Evolutionary conservation across 2,797 vertebrate species (phyloP).

Genomic region (Microctenopoma stevenorrisi): DNA sequence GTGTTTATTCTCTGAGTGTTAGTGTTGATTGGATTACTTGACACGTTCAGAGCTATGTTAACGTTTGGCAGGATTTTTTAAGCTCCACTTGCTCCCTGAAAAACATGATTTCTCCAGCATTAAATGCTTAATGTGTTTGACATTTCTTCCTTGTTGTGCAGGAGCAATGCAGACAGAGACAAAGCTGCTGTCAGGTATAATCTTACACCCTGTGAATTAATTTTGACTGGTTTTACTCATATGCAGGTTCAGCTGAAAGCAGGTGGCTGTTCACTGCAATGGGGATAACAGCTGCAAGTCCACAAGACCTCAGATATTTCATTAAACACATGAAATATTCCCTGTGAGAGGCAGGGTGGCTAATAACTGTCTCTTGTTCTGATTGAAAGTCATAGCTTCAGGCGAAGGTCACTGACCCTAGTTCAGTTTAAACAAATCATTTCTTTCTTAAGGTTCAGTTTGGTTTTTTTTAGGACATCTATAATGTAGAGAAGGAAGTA

Average conservation of each 20-base stretch:
- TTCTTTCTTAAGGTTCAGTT: conserved; percentile 19
- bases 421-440: conserved; percentile 19
- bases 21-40: conserved; percentile 47
- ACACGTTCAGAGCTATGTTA: conserved; percentile 21
- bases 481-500: conserved; percentile 21
- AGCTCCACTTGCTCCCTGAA: conserved; percentile 4
- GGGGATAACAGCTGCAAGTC: conserved; percentile 20
- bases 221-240: conserved; percentile 48
- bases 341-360: conserved; percentile 27
- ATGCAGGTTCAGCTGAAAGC: conserved; percentile 38
- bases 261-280: conserved; percentile 28
- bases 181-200: conserved; percentile 56
- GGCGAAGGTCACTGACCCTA: conserved; percentile 30
- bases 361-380: conserved; percentile 39
- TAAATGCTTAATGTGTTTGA: conserved; percentile 37
- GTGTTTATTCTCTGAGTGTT: not conserved
- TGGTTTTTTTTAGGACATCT: conserved; percentile 28
- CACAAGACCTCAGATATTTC: conserved; percentile 24
- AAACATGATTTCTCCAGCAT: conserved; percentile 21
- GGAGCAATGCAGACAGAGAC: conserved; percentile 42
- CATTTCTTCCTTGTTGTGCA: conserved; percentile 15
- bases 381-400: conserved; percentile 37
- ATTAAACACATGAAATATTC: conserved; percentile 52
- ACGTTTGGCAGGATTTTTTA: conserved; percentile 3
- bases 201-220: conserved; percentile 38